phyloP scores from a whole-genome alignment of 2,888 invertebrate genomes.

The Euclidia mi region DNA sequence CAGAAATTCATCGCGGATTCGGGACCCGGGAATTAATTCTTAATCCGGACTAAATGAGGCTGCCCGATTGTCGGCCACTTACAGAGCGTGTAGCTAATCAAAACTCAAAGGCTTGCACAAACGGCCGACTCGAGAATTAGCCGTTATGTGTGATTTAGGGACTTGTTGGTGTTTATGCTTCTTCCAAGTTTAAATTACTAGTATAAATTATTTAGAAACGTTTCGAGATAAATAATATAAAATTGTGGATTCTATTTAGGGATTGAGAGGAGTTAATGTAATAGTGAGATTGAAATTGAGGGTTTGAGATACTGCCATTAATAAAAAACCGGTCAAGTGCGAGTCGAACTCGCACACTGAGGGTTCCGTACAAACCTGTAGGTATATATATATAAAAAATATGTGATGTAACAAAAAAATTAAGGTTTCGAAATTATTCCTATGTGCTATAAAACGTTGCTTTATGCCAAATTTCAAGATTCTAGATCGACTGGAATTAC shows the following conservation, averaged over 20 bases:
- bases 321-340: too few species aligned
- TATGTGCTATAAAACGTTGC: too few species aligned
- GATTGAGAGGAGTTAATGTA: slow-evolving; percentile 4
- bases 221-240: slow-evolving; percentile 28
- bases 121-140: slow-evolving; percentile 48
- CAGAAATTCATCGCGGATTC: slow-evolving; percentile 68
- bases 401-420: too few species aligned
- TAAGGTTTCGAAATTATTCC: too few species aligned
- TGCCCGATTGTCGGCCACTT: slow-evolving; percentile 63
- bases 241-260: slow-evolving; percentile 18
- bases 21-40: slow-evolving; percentile 67
- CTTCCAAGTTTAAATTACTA: slow-evolving; percentile 46
- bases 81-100: slow-evolving; percentile 56
- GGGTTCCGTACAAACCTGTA: too few species aligned
- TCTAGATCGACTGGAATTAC: too few species aligned
- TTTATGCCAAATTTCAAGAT: too few species aligned
- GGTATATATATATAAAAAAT: too few species aligned
- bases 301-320: too few species aligned
- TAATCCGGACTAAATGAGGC: slow-evolving; percentile 69
- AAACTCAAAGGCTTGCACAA: slow-evolving; percentile 50
- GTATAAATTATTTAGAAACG: slow-evolving; percentile 39
- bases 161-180: slow-evolving; percentile 49
- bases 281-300: slow-evolving; percentile 2
- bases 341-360: too few species aligned
- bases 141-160: slow-evolving; percentile 51